phyloP scores from a whole-genome alignment of 2,888 invertebrate species.

The Hirtodrosophila histrioides region DNA sequence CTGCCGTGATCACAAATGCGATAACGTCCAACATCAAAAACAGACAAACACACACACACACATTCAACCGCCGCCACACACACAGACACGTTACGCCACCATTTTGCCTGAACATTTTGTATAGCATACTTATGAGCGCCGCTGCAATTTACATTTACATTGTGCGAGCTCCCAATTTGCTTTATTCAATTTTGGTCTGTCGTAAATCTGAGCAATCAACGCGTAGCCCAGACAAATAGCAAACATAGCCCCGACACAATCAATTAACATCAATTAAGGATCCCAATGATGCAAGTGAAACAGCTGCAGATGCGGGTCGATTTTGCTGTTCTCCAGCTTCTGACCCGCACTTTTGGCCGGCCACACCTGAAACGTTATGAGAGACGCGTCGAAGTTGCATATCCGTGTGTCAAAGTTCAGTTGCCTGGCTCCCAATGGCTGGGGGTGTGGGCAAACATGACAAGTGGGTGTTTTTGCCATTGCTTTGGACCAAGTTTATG shows the following conservation, averaged over 20 bases:
- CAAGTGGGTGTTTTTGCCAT: constrained; percentile 35
- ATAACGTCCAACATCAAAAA: constrained; percentile 45
- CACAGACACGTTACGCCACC: neutral
- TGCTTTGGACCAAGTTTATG: constrained; percentile 36
- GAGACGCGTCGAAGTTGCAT: constrained; percentile 41
- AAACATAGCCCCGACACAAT: constrained; percentile 38
- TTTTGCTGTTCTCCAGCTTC: constrained; percentile 7
- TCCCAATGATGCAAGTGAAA: constrained; percentile 43
- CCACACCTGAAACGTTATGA: constrained; percentile 2
- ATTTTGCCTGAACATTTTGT: constrained; percentile 15
- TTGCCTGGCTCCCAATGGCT: neutral
- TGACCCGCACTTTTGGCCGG: constrained; percentile 23
- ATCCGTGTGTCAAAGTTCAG: constrained; percentile 42
- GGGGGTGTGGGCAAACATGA: constrained; percentile 25
- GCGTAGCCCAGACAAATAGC: constrained; percentile 6
- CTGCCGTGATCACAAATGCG: constrained; percentile 54
- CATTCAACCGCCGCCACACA: neutral
- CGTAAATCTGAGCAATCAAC: constrained; percentile 64
- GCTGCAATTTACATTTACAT: constrained; percentile 12
- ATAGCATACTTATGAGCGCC: constrained; percentile 34
- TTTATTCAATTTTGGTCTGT: constrained; percentile 66
- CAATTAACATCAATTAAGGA: constrained; percentile 70
- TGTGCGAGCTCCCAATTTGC: constrained; percentile 39
- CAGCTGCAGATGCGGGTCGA: constrained; percentile 45
- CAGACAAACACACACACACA: constrained; percentile 10